A percentile compares a stretch with the other conserved stretches of the same genome.
phyloP scores from a whole-genome alignment of 1,140 invertebrate species.

The Drosophila lacteicornis region DNA sequence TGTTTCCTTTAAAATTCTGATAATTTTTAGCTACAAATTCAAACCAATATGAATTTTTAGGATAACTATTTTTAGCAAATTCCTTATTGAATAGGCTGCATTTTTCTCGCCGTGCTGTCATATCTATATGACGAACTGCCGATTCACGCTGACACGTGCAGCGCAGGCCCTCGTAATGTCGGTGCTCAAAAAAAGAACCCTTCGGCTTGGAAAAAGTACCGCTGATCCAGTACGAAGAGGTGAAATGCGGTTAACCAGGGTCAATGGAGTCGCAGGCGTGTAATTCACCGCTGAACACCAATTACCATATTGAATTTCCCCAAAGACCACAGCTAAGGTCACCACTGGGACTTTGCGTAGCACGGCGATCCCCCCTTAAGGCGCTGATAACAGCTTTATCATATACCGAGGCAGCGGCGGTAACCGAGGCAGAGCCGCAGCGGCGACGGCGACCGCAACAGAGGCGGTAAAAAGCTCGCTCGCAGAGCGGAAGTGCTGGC shows the following conservation, averaged over 20 bases:
- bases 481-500: slow-evolving; percentile 36
- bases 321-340: slow-evolving; percentile 2
- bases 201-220: slow-evolving; percentile 41
- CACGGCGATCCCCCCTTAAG: slow-evolving; percentile 12
- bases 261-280: slow-evolving; percentile 21
- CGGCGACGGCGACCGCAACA: background rate
- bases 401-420: slow-evolving; percentile 16
- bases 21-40: background rate
- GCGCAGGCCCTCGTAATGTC: slow-evolving; percentile 1
- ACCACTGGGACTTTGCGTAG: slow-evolving; percentile 11
- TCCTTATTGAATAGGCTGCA: too few species aligned
- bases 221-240: background rate
- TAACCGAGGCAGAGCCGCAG: slow-evolving; percentile 3
- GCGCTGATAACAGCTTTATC: slow-evolving; percentile 43
- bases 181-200: slow-evolving; percentile 37
- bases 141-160: slow-evolving; percentile 37
- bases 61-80: background rate
- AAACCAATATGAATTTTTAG: background rate
- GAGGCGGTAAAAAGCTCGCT: slow-evolving; percentile 35
- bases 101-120: slow-evolving; percentile 9
- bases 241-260: slow-evolving; percentile 24
- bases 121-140: background rate
- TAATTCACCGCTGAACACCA: slow-evolving; percentile 41
- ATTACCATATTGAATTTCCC: slow-evolving; percentile 31
- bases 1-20: background rate